phyloP scores from a whole-genome alignment of 1,140 invertebrate species.

The Saccostrea echinata region DNA sequence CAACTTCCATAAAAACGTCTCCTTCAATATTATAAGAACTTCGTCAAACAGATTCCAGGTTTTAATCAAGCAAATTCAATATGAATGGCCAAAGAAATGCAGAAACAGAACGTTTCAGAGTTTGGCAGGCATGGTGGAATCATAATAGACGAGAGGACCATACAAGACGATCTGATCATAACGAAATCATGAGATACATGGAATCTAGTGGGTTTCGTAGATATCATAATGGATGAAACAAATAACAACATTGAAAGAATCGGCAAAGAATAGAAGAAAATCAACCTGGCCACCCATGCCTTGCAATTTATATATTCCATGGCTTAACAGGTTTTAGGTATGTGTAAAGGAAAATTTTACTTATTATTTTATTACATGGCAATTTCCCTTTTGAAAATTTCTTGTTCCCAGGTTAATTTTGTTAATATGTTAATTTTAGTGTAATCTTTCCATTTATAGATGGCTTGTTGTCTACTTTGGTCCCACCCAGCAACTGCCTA shows the following conservation, averaged over 20 bases:
- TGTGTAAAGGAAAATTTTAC: not conserved
- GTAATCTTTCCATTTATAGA: conserved; percentile 37
- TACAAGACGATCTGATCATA: conserved; percentile 48
- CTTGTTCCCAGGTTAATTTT: not conserved
- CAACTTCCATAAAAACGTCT: conserved; percentile 25
- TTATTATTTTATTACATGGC: not conserved
- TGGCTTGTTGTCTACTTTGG: conserved; percentile 60
- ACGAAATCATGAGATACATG: conserved; percentile 12
- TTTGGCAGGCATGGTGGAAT: conserved; percentile 45
- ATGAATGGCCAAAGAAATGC: conserved; percentile 36
- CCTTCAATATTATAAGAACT: conserved; percentile 51
- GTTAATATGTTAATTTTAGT: not conserved
- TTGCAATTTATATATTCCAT: no score
- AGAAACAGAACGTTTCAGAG: conserved; percentile 40
- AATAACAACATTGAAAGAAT: conserved; percentile 51
- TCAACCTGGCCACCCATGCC: no score
- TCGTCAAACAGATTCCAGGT: conserved; percentile 38
- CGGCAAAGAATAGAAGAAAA: no score
- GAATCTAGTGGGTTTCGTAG: conserved; percentile 45
- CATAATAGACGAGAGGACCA: conserved; percentile 46
- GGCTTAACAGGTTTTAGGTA: conserved; percentile 44
- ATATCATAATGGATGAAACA: conserved; percentile 54
- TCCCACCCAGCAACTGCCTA: conserved; percentile 52
- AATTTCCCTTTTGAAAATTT: not conserved
- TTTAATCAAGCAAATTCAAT: conserved; percentile 10